A percentile compares a stretch with the other conserved stretches of the same genome.
Conservation (phyloP, 2,797 vertebrate genomes). For the Falco cherrug region DNA sequence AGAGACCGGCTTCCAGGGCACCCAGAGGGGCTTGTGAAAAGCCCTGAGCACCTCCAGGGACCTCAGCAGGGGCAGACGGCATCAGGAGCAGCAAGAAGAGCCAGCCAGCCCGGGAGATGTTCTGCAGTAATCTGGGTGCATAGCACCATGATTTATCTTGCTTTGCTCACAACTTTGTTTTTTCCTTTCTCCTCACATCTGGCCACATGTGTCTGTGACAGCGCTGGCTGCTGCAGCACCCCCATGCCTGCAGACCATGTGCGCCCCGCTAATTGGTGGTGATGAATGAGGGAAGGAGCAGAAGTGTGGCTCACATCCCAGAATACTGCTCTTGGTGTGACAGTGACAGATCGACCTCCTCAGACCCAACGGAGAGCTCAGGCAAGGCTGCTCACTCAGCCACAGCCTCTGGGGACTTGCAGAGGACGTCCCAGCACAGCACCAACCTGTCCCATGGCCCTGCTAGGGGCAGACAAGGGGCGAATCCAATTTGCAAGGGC, state of each 20-base stretch:
- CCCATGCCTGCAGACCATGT: not conserved
- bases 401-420: not conserved
- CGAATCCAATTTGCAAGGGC: accelerated
- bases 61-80: accelerated
- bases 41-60: not conserved
- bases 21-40: not conserved
- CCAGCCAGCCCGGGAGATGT: accelerated
- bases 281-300: not conserved
- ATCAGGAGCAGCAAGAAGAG: not conserved
- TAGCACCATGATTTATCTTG: not conserved
- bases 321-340: accelerated
- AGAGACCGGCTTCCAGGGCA: not conserved
- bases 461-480: accelerated
- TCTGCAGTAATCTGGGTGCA: accelerated
- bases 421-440: not conserved
- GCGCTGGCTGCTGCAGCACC: not conserved
- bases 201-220: not conserved
- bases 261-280: not conserved
- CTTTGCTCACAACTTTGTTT: not conserved
- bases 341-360: not conserved
- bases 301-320: not conserved
- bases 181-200: not conserved
- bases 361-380: accelerated
- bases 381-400: not conserved
- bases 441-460: accelerated